Conservation (phyloP, 2,113 vertebrate genomes). For the Platysteira castanea region DNA sequence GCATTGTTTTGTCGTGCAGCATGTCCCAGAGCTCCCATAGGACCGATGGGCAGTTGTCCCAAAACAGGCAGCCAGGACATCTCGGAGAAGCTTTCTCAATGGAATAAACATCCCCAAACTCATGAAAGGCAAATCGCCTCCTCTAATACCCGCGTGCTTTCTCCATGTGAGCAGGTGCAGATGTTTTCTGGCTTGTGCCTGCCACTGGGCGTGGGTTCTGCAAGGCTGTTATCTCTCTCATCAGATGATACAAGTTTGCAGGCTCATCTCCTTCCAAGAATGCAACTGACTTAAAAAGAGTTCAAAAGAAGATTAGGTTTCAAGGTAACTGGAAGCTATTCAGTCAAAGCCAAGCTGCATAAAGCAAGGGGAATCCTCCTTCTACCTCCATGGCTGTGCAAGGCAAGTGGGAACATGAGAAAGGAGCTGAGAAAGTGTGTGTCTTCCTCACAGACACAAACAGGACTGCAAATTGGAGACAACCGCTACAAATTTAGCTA, state of each 20-base stretch:
- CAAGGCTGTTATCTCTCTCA: conserved; percentile 62
- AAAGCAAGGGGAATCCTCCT: conserved; percentile 60
- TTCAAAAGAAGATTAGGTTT: conserved; percentile 81
- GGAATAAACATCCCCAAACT: conserved; percentile 1
- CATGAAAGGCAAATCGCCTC: conserved; percentile 32
- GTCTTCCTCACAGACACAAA: conserved; percentile 58
- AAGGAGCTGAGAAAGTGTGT: conserved; percentile 40
- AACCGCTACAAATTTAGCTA: conserved; percentile 63
- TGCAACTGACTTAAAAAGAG: conserved; percentile 73
- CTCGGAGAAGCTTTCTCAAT: neutral
- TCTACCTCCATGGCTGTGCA: conserved; percentile 51
- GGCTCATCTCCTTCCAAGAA: conserved; percentile 75
- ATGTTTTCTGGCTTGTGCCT: conserved; percentile 34
- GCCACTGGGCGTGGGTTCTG: conserved; percentile 54
- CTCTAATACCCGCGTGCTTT: neutral
- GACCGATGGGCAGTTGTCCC: fast-evolving
- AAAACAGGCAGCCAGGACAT: neutral
- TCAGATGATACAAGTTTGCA: conserved; percentile 59
- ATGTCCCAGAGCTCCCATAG: neutral
- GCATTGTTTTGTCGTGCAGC: neutral
- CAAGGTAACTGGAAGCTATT: conserved; percentile 79
- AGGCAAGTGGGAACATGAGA: conserved; percentile 61
- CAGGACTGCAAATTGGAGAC: conserved; percentile 60
- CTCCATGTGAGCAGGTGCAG: conserved; percentile 58
- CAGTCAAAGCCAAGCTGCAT: conserved; percentile 75